Base-by-base conservation (phyloP, 2,888 invertebrate genomes). In the Lamellibrachia columna region DNA sequence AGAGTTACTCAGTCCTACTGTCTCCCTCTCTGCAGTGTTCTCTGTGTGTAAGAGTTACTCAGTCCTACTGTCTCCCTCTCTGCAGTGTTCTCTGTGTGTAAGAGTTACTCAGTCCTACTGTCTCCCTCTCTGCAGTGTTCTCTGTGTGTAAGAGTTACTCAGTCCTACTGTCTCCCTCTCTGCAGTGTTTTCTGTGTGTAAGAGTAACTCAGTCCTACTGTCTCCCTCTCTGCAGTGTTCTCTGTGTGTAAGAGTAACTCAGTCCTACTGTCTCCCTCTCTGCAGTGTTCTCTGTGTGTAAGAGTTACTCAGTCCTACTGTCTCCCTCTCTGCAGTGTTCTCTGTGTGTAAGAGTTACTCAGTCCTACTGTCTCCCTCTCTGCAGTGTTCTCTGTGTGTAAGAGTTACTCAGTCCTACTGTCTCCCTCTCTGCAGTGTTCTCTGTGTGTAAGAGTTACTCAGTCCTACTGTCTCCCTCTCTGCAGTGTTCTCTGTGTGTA, bases 171-270 rank as follows among this genome's bases (percentile, higher is more conserved):
- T 75, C 22, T n/a, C 75, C 90, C 53, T 53, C 11, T 53, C 9
- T 92, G 4, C 93, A 93, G 94, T 95, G 92, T 28, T 28, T 28
- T 28, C 28, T 28, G 28, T 28, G 28, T 28, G 28, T 28, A 28
- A 28, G 28, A 28, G 28, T 28, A 0, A 28, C 28, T 28, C 28
- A 28, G 28, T 15, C 75, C 22, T 40, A 40, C n/a, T n/a, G n/a
- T n/a, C n/a, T n/a, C n/a, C n/a, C n/a, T n/a, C n/a, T n/a, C n/a
- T 40, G 40, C 40, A 1, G 40, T 40, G 40, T 40, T 40, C 40
- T 40, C 40, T 40, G 0, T 1, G 40, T 40, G 40, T 40, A 40
- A 40, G 40, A 40, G 1, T 40, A 40, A 40, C 40, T 40, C 40
- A 40, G 40, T 15, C 75, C 22, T 40, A 40, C 0, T 40, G 4